These are phyloP conservation scores for Callipepla californica DNA, from an alignment of 2,113 vertebrate species.

Conservation along the genomic window DNA sequence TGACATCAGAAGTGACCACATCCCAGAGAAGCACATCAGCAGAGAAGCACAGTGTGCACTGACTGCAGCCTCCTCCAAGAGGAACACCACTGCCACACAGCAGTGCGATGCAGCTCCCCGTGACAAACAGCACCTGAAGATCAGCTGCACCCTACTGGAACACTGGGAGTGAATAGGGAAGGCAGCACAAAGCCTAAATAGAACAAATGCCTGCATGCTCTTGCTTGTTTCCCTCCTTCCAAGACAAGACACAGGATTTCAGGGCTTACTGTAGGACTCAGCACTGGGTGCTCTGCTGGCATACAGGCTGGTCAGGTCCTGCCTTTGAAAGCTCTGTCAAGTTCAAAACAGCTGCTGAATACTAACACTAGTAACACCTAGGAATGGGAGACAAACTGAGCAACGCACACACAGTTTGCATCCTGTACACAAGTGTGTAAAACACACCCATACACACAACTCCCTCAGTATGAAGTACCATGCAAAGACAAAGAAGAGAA, in stretches of 20 bases:
- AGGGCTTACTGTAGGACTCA: neutral
- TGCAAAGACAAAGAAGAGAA: neutral
- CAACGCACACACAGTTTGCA: neutral
- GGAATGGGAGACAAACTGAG: neutral
- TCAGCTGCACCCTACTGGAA: neutral
- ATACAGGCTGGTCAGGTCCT: neutral
- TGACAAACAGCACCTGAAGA: neutral
- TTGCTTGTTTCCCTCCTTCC: neutral
- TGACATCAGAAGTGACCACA: neutral
- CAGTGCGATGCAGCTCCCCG: neutral
- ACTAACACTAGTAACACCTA: neutral
- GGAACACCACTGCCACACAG: neutral
- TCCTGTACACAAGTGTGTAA: neutral
- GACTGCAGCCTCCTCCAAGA: neutral
- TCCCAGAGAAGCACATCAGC: neutral
- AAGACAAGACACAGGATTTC: neutral
- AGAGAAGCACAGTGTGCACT: neutral
- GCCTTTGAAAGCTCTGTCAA: neutral
- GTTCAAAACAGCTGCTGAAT: neutral
- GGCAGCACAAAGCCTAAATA: neutral
- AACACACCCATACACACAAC: neutral
- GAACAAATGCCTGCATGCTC: neutral
- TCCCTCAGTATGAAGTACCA: neutral
- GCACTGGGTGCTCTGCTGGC: neutral
- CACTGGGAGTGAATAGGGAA: neutral